phyloP scores from a whole-genome alignment of 2,113 vertebrate genomes.

The Nothobranchius furzeri region DNA sequence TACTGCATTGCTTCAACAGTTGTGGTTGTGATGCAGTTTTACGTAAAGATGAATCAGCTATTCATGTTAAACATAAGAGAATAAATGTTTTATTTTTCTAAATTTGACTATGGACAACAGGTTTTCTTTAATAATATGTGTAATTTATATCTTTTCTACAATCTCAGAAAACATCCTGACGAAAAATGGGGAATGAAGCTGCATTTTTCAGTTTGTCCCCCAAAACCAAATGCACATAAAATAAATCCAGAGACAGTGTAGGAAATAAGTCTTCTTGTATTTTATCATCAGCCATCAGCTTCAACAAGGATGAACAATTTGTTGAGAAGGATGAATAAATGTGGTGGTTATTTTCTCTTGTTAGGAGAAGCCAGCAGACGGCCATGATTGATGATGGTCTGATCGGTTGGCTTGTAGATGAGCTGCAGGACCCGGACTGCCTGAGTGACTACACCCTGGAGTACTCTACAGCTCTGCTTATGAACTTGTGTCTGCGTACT shows the following conservation, averaged over 20 bases:
- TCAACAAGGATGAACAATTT: too few species aligned
- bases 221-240: too few species aligned
- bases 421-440: constrained; percentile 87
- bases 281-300: too few species aligned
- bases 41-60: too few species aligned
- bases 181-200: too few species aligned
- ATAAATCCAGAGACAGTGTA: not conserved
- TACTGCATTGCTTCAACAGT: too few species aligned
- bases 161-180: not conserved
- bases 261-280: not conserved
- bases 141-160: not conserved
- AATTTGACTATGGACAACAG: too few species aligned
- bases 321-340: not conserved
- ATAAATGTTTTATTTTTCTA: too few species aligned
- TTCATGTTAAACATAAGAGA: too few species aligned
- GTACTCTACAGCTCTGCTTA: constrained; percentile 89
- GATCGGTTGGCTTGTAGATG: constrained; percentile 89
- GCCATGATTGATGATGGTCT: constrained; percentile 89
- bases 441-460: constrained; percentile 91
- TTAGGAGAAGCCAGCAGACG: constrained; percentile 88
- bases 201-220: too few species aligned
- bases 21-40: too few species aligned
- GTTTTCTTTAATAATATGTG: too few species aligned
- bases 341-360: not conserved
- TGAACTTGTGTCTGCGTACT: constrained; percentile 94